Evolutionary conservation across 2,888 invertebrate genomes (phyloP).

Genomic region (Zelleria hepariella): DNA sequence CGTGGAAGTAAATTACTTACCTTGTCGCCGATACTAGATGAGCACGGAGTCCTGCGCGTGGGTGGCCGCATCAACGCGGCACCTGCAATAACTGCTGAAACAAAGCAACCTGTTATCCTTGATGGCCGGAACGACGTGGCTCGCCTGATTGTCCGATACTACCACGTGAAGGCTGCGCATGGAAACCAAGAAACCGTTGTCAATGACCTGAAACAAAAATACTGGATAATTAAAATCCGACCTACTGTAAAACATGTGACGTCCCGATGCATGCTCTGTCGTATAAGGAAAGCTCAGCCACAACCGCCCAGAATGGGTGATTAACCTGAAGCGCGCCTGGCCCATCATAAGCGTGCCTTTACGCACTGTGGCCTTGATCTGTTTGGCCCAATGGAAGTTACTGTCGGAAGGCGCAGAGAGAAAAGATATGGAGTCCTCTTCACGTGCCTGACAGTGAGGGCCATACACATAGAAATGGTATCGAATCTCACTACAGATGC

Average conservation of each 20-base stretch:
- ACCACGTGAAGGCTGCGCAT: constrained; percentile 3
- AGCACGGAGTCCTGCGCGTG: constrained; percentile 11
- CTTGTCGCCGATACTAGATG: constrained; percentile 11
- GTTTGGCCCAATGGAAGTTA: constrained; percentile 8
- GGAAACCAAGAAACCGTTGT: constrained; percentile 11
- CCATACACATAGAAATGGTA: too few species aligned
- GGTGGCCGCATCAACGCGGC: constrained; percentile 14
- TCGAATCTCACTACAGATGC: too few species aligned
- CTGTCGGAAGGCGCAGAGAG: constrained; percentile 5
- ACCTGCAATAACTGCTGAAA: constrained; percentile 1
- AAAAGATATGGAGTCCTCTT: constrained; percentile 7
- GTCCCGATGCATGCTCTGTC: constrained; percentile 1
- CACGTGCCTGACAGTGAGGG: constrained; percentile 9
- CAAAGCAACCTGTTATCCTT: constrained; percentile 12
- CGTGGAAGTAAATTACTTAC: neutral
- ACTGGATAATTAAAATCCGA: constrained; percentile 9
- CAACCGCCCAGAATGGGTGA: constrained; percentile 7
- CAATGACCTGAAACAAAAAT: constrained; percentile 11
- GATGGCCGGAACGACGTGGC: constrained; percentile 2
- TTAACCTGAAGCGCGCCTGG: constrained; percentile 7
- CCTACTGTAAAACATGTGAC: constrained; percentile 4
- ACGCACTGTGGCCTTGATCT: constrained; percentile 2
- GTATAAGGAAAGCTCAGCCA: constrained; percentile 3
- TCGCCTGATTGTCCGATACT: constrained; percentile 1
- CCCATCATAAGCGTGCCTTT: constrained; percentile 7